Base-by-base conservation (phyloP, 1,140 invertebrate species). In the Heliconius eleuchia region DNA sequence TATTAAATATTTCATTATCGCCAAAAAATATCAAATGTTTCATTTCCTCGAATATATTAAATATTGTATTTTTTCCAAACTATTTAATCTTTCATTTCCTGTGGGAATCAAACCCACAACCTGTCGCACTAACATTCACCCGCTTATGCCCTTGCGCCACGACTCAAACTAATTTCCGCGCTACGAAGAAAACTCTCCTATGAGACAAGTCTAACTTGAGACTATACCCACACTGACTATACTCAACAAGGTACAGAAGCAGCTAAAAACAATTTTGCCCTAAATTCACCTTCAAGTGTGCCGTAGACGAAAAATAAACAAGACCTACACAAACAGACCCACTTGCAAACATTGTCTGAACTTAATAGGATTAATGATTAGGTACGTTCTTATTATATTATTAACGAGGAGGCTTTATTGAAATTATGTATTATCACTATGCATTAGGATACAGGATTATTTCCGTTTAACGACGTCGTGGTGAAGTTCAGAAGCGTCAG, bases 291-390 rank as follows among this genome's bases (percentile, higher is more conserved):
- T 66, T 70, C 71, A 79, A 66, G 74, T 71, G 80, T 27, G 75
- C 80, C 76, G 81, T 86, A 81, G 83, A 46, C 60, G 57, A 86
- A 87, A 30, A 82, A 86, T 85, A 91, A 91, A 90, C 87, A 91
- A 80, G 85, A 83, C 82, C 76, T 73, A 72, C 74, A 83, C 85
- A 88, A 90, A 88, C 87, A 88, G 81, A 85, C 84, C 83, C 86
- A 85, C 84, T 84, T 81, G 85, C 82, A 88, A 89, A 88, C 86
- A 87, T 83, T 77, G 83, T 76, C 75, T 79, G 78, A 82, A 85
- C 85, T 83, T 88, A 90, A 87, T 84, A 66, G 84, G 86, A 87
- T 90, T 89, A 88, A 90, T 89, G 86, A 85, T 66, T 66, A 46
- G 42, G 42, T 46, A 66, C 60, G 27, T 66, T 66, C 60, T 66